These are phyloP conservation scores for Peromyscus polionotus DNA, from an alignment of 2,113 vertebrate species.

Conservation along the genomic window DNA sequence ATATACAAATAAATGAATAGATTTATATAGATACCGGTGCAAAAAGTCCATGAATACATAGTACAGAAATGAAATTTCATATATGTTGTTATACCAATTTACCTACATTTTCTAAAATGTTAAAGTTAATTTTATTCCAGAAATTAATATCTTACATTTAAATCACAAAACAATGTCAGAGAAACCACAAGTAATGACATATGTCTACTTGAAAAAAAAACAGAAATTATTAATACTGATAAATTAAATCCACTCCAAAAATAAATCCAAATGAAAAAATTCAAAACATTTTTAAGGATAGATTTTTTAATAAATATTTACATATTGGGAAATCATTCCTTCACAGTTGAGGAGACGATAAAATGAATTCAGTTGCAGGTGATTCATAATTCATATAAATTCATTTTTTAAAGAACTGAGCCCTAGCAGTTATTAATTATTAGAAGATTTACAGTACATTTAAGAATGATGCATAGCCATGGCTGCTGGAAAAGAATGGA, in stretches of 20 bases:
- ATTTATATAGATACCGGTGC: background rate
- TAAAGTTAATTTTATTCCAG: background rate
- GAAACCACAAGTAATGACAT: background rate
- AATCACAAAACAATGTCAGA: background rate
- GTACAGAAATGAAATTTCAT: background rate
- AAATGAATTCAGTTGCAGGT: conserved; percentile 71
- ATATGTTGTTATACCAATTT: background rate
- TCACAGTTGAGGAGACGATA: conserved; percentile 34
- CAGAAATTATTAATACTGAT: background rate
- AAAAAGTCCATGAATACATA: background rate
- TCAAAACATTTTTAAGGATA: conserved; percentile 20
- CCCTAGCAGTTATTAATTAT: conserved; percentile 76
- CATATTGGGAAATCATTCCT: conserved; percentile 27
- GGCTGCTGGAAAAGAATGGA: conserved; percentile 72
- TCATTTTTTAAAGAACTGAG: conserved; percentile 61
- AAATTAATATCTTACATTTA: conserved; percentile 11
- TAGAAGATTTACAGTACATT: conserved; percentile 77
- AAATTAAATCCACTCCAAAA: conserved; percentile 46
- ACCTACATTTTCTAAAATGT: background rate
- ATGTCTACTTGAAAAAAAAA: background rate
- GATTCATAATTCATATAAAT: conserved; percentile 69
- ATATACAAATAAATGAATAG: background rate
- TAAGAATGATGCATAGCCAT: conserved; percentile 60
- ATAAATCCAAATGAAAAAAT: conserved; percentile 4
- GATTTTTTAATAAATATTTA: background rate